A percentile compares a stretch with the other conserved stretches of the same genome.
Evolutionary conservation across 2,797 vertebrate genomes (phyloP).

Genomic region (Eospalax fontanierii): DNA sequence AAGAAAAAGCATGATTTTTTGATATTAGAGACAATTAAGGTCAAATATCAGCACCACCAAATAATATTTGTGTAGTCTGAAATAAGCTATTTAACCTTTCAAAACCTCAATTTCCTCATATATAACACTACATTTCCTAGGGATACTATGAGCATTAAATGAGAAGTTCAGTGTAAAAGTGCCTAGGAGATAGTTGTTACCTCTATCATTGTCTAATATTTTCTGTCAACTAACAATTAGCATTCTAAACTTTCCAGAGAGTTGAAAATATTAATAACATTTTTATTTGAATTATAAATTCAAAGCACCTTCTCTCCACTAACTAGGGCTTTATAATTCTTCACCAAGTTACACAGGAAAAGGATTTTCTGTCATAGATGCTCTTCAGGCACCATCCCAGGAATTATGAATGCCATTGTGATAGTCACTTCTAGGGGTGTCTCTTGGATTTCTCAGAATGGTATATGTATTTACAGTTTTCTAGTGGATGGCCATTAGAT

Average conservation of each 20-base stretch:
- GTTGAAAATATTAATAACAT: constrained; percentile 3
- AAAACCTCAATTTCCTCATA: neutral
- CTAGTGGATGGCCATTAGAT: neutral
- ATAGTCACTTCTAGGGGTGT: neutral
- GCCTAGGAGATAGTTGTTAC: neutral
- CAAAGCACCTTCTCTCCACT: neutral
- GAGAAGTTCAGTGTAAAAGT: neutral
- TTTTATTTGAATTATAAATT: neutral
- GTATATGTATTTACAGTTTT: neutral
- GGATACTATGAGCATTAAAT: neutral
- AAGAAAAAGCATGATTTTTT: neutral
- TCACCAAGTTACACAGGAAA: neutral
- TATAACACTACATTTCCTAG: neutral
- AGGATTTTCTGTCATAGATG: constrained; percentile 5
- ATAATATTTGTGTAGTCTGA: neutral
- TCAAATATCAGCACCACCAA: neutral
- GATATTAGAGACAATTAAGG: neutral
- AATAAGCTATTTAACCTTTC: neutral
- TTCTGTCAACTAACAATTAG: constrained; percentile 17
- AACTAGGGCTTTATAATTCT: neutral
- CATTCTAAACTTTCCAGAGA: neutral
- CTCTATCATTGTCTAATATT: neutral
- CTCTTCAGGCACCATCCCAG: neutral
- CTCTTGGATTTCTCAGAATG: constrained; percentile 14
- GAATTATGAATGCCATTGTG: neutral